Base-by-base conservation (phyloP, 2,113 vertebrate species). In the Pandion haliaetus region DNA sequence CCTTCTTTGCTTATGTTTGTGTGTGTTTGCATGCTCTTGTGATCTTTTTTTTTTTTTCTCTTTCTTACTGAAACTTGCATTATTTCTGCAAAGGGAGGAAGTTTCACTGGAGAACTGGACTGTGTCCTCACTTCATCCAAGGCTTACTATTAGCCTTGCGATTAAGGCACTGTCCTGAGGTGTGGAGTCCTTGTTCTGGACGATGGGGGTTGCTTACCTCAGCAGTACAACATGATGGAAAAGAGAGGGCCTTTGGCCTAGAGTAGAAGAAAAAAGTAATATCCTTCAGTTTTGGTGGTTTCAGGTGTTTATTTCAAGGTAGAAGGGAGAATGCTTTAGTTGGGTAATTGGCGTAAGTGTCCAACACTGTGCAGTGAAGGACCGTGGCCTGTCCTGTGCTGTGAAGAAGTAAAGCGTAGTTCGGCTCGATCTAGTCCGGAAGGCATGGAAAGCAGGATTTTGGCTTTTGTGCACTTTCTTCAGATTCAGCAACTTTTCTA, bases 331-430 rank as follows among this genome's bases (percentile, higher is more conserved):
- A 34, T 32, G 40, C 8, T 71, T 65, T 66, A 50, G 26, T 19
- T 65, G 31, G 3, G 29, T 59, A 6, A 9, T n/a, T 74, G 26
- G 32, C 3, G 0, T 29, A 47, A 71, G 25, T 36, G n/a, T 82
- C 38, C 72, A 63, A 9, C 6, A 1, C 42, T 12, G 6, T 38
- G 31, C 24, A 21, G 14, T 59, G 42, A 20, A 69, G 32, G 49
- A 63, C 10, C 0, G 0, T 31, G 45, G 26, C 15, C 20, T 80
- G 44, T 21, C 28, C 45, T 28, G 17, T 2, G 1, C 26, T 31
- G 7, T 49, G 83, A 80, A 65, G 28, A 54, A 69, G 28, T 57
- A 10, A 49, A 70, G 38, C 10, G 10, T 62, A 42, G 29, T 71
- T 87, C 14, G 8, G 17, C 44, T 82, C 72, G 57, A 40, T 29